These are phyloP conservation scores for Rhabditoides inermis DNA, from an alignment of 2,888 invertebrate species.

Conservation along the genomic window DNA sequence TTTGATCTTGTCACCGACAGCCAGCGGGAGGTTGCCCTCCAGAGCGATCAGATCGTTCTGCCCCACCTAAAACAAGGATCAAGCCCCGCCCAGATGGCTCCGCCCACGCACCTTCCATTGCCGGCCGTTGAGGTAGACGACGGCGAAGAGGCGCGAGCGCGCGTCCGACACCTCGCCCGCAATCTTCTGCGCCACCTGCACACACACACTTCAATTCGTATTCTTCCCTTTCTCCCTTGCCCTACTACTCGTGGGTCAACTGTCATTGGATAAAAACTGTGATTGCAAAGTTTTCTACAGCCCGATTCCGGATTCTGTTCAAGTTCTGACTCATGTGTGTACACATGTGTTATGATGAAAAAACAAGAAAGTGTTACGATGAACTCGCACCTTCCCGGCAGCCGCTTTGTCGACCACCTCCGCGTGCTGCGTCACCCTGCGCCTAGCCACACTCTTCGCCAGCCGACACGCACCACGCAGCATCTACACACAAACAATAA, in stretches of 20 bases:
- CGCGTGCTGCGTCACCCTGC: conserved; percentile 3
- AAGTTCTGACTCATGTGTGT: no score
- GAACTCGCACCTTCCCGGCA: conserved; percentile 1
- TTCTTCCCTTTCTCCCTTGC: no score
- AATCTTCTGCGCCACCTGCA: conserved; percentile 33
- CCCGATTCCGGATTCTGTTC: no score
- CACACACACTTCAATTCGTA: no score
- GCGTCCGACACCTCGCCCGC: conserved; percentile 29
- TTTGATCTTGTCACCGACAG: conserved; percentile 55
- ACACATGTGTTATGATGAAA: no score
- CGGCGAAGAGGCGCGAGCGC: conserved; percentile 55
- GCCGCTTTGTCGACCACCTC: conserved; percentile 6
- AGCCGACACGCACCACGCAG: no score
- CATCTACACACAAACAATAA: no score
- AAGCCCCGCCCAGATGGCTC: no score
- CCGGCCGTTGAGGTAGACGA: conserved; percentile 53
- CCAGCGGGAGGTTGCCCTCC: conserved; percentile 53
- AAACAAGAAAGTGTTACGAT: no score
- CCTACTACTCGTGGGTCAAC: no score
- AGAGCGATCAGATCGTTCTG: conserved; percentile 53
- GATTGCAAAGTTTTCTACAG: no score
- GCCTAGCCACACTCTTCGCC: conserved; percentile 6
- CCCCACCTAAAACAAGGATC: conserved; percentile 23
- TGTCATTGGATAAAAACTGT: no score
- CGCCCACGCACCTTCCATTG: conserved; percentile 56